Evolutionary conservation across 2,888 invertebrate genomes (phyloP), one percentile per base, ranked within the genome.

Genomic region (Drosophila diplacantha): DNA sequence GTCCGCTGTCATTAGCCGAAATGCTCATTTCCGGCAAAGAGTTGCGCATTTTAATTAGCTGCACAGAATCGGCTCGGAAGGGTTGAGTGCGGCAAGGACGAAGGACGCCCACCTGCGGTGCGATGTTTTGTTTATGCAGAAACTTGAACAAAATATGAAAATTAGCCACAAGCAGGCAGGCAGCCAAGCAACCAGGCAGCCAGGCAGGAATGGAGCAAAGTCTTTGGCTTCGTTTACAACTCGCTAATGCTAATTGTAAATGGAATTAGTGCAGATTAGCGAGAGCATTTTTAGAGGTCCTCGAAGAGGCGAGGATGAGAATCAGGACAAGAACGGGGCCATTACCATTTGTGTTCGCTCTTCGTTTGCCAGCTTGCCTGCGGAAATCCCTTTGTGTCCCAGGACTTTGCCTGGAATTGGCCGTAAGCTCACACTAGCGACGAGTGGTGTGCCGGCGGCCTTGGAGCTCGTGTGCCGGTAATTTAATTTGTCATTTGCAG

Each of bases 261-360:
- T 76, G 73, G 83, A 74, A 82, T 83, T 83, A 83, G 65, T 68
- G 68, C 54, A 78, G 83, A 81, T 83, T 83, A 80, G 81, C 71
- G 69, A 46, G 26, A 43, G 54, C 59, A 55, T 51, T 74, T 67
- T 74, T 65, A 63, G 65, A 65, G 43, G 50, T 54, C 47, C 54
- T 54, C 37, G 18, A 56, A 46, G 51, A 44, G 26, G 29, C 31
- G 38, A 38, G 37, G 14, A 22, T 24, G 49, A 9, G 29, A 8
- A 6, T 31, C 22, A 20, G 35, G 39, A 46, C 46, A 51, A 32
- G 14, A 32, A 55, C 47, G 52, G 22, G 43, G 18, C 74, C 55
- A 66, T 76, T 70, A 65, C 57, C 59, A 71, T 71, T 74, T 68
- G 67, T 57, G 66, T 70, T 61, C 53, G 63, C 43, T 43, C 58